A percentile compares a stretch with the other conserved stretches of the same genome.
Evolutionary conservation across 2,113 vertebrate species (phyloP).

Genomic region (Ceyx melanurus): DNA sequence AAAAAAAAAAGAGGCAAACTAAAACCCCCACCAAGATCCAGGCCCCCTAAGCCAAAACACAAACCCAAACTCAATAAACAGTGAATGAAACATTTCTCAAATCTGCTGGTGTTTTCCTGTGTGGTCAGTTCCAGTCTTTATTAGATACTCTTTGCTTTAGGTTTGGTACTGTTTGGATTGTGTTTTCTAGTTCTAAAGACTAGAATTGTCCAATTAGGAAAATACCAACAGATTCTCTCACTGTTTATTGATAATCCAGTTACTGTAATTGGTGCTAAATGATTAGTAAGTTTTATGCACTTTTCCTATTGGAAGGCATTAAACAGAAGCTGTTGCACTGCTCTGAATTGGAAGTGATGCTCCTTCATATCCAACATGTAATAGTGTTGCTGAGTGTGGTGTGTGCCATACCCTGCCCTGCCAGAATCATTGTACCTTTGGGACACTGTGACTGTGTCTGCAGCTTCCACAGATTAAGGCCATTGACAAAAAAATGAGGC

Average conservation of each 20-base stretch:
- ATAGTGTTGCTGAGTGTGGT: too few species aligned
- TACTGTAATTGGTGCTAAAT: conserved; percentile 12
- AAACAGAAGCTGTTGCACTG: too few species aligned
- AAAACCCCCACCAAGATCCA: neutral
- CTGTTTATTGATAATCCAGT: conserved; percentile 16
- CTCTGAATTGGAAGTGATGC: too few species aligned
- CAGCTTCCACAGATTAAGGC: too few species aligned
- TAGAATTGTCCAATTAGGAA: too few species aligned
- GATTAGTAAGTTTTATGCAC: neutral
- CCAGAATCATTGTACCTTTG: too few species aligned
- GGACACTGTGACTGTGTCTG: too few species aligned
- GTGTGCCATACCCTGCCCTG: too few species aligned
- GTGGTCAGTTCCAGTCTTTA: neutral
- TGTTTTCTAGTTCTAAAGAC: too few species aligned
- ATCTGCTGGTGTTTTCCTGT: neutral
- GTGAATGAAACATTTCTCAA: neutral
- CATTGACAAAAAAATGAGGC: too few species aligned
- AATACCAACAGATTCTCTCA: neutral
- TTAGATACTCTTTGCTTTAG: neutral
- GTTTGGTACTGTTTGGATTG: neutral
- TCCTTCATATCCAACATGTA: too few species aligned
- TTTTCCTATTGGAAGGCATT: too few species aligned
- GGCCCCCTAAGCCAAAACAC: neutral
- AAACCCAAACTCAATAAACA: neutral
- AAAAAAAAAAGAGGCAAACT: neutral